A percentile compares a stretch with the other conserved stretches of the same genome.
These are phyloP conservation scores for Ernsta delagoae DNA, from an alignment of 2,888 invertebrate genomes.

Conservation along the genomic window DNA sequence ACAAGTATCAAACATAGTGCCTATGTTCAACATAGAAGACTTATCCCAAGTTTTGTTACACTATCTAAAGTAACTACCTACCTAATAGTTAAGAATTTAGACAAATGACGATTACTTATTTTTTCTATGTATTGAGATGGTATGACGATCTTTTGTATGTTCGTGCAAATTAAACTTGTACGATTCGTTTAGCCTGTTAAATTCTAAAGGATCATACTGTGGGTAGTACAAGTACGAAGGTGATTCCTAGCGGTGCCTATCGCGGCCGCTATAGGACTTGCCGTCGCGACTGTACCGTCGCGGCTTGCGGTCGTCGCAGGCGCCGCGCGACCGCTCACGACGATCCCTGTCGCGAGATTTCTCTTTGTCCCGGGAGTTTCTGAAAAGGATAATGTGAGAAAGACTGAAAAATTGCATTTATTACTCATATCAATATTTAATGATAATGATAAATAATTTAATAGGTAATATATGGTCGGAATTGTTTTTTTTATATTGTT, in stretches of 20 bases:
- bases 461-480: too few relatives aligned
- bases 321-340: slow-evolving; percentile 64
- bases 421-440: too few relatives aligned
- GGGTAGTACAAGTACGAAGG: neutral
- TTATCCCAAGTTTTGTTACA: neutral
- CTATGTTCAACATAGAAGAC: neutral
- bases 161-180: neutral
- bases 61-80: neutral
- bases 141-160: neutral
- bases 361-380: slow-evolving; percentile 67
- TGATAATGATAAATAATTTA: too few relatives aligned
- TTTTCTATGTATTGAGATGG: too few relatives aligned
- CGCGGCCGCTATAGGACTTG: slow-evolving; percentile 64
- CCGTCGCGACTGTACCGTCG: slow-evolving; percentile 76
- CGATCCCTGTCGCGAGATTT: slow-evolving; percentile 70
- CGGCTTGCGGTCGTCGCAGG: slow-evolving; percentile 64
- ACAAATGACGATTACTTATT: neutral
- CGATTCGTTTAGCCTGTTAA: neutral
- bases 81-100: neutral
- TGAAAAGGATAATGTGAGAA: slow-evolving; percentile 42
- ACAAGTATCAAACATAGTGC: neutral
- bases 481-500: too few relatives aligned
- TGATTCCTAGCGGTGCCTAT: slow-evolving; percentile 65
- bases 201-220: neutral
- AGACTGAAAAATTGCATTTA: too few relatives aligned